phyloP scores from a whole-genome alignment of 2,888 invertebrate species.

The Ichneumoninae sp. region DNA sequence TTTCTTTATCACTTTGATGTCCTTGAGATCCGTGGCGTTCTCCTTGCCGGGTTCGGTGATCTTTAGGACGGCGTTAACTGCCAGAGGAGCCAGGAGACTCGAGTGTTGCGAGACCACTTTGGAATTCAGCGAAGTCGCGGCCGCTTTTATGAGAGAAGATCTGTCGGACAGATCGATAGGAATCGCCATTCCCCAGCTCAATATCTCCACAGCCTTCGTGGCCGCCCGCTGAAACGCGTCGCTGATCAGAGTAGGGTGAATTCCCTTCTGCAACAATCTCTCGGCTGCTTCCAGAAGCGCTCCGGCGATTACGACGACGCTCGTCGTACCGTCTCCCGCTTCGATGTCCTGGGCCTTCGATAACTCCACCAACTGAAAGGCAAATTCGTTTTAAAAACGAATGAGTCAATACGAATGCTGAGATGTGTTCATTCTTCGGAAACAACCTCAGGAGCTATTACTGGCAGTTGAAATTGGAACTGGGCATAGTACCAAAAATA shows the following conservation, averaged over 20 bases:
- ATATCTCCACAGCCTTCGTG: slow-evolving; percentile 90
- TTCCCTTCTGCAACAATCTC: slow-evolving; percentile 95
- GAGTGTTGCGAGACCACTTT: slow-evolving; percentile 99
- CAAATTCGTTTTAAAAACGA: slow-evolving; percentile 11
- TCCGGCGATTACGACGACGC: slow-evolving; percentile 98
- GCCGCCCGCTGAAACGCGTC: slow-evolving; percentile 97
- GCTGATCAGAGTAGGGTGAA: slow-evolving; percentile 98
- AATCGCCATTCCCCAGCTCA: slow-evolving; percentile 91
- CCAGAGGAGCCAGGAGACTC: slow-evolving; percentile 96
- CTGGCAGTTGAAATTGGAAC: too few relatives aligned
- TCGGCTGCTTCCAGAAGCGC: slow-evolving; percentile 97
- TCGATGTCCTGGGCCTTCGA: slow-evolving; percentile 99
- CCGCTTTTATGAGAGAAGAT: slow-evolving; percentile 95
- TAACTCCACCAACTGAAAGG: slow-evolving; percentile 95
- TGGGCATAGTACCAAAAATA: too few relatives aligned
- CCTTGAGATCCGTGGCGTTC: slow-evolving; percentile 94
- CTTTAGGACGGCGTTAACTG: slow-evolving; percentile 97
- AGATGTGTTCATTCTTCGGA: too few relatives aligned
- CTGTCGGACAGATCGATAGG: slow-evolving; percentile 94
- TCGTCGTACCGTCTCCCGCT: slow-evolving; percentile 99
- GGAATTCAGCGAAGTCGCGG: slow-evolving; percentile 99
- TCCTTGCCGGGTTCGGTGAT: slow-evolving; percentile 91
- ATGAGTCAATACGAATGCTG: too few relatives aligned
- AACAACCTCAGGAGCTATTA: too few relatives aligned
- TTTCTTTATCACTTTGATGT: slow-evolving; percentile 98